Base-by-base conservation (phyloP, 1,140 invertebrate genomes). In the Sarcophaga bullata region DNA sequence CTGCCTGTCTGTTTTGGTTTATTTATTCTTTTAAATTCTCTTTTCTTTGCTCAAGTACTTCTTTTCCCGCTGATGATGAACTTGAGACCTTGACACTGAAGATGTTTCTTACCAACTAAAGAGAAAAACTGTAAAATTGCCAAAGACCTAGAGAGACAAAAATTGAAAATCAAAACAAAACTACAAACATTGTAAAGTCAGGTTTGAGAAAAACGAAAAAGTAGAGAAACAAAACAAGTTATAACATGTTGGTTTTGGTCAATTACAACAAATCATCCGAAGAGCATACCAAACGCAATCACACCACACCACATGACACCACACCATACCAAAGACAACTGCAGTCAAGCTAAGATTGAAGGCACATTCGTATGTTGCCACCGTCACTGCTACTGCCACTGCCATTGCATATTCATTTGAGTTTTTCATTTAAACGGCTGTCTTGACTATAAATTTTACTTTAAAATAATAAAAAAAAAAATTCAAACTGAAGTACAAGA, bases 1-100 rank as follows among this genome's bases (percentile, higher is more conserved):
- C 25, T 37, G 25, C 75, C 46, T 78, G 8, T 46, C 17, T 46
- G 72, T 25, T 25, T 78, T 50, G 62, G 75, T 78, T 19, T 19
- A 19, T 17, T 37, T 15, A 10, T 15, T 48, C 37, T 48, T 68
- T 6, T 50, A 37, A 68, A 52, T 62, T 52, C 19, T 62, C 9
- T 80, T 11, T 52, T 78, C 6, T 52, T 78, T 58, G 17, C 15
- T 81, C 10, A 13, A 54, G 19, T 81, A 37, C n/a, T 52, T 73
- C 52, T 78, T 82, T 80, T 68, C 62, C 82, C 73, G 73, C 84
- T 84, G 85, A 82, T 84, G 82, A 85, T 87, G 88, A 90, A 88
- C 88, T 90, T 88, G 86, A 88, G 89, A 90, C 89, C 89, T 90
- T 90, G 89, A 90, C 89, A 90, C 87, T 90, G 89, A 85, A 84